Percentiles rank a stretch among this genome's conserved stretches.
Conservation (phyloP, 2,888 invertebrate genomes). For the Panopea generosa region DNA sequence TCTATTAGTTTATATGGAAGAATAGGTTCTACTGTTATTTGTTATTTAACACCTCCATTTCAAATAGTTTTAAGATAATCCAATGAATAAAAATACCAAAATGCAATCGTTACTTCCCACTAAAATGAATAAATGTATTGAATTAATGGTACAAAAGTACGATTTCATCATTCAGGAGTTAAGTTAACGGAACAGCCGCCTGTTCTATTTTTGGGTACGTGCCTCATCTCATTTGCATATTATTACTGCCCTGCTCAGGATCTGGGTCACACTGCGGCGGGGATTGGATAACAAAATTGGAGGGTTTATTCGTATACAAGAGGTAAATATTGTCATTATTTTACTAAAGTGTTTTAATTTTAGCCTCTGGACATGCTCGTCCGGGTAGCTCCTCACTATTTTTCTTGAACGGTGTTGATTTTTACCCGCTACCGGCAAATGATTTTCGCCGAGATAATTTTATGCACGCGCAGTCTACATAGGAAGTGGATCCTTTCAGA, state of each 20-base stretch:
- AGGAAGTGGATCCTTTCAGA: slow-evolving; percentile 24
- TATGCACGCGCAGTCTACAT: slow-evolving; percentile 44
- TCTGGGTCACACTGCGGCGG: slow-evolving; percentile 62
- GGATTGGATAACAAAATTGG: slow-evolving; percentile 32
- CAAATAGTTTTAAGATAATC: too few relatives aligned
- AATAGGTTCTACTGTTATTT: too few relatives aligned
- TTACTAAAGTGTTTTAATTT: not conserved
- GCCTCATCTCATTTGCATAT: slow-evolving; percentile 64
- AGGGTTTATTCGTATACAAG: slow-evolving; percentile 4
- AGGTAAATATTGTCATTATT: slow-evolving; percentile 4
- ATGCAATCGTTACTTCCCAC: too few relatives aligned
- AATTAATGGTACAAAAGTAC: too few relatives aligned
- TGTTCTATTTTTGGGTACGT: slow-evolving; percentile 57
- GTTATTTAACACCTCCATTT: too few relatives aligned
- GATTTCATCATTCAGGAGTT: too few relatives aligned
- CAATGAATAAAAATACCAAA: too few relatives aligned
- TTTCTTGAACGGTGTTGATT: slow-evolving; percentile 11
- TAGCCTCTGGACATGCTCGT: slow-evolving; percentile 2
- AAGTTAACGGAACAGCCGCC: slow-evolving; percentile 26
- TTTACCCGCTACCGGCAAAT: slow-evolving; percentile 16
- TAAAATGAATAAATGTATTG: too few relatives aligned
- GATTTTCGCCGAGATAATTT: slow-evolving; percentile 29
- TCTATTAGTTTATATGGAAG: too few relatives aligned
- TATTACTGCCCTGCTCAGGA: slow-evolving; percentile 54
- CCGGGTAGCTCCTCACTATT: too few relatives aligned